These are phyloP conservation scores for Meriones unguiculatus DNA, from an alignment of 2,113 vertebrate genomes.

Conservation along the genomic window DNA sequence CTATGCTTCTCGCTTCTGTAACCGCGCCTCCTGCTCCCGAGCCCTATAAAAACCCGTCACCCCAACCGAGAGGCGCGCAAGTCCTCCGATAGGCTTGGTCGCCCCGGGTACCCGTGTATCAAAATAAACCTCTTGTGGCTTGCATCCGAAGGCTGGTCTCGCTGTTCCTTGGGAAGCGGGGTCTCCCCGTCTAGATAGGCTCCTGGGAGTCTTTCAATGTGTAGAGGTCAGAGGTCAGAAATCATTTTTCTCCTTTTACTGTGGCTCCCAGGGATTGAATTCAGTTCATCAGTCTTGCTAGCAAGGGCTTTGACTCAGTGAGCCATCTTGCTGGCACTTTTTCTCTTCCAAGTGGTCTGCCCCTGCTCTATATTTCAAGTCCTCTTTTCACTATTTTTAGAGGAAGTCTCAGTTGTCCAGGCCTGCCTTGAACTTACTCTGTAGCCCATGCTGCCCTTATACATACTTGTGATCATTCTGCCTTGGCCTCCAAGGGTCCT, in stretches of 20 bases:
- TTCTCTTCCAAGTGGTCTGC: not conserved
- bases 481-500: not conserved
- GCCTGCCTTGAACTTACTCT: not conserved
- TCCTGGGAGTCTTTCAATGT: too few species aligned
- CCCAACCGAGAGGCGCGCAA: too few species aligned
- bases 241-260: not conserved
- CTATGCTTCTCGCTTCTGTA: too few species aligned
- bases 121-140: too few species aligned
- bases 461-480: not conserved
- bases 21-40: too few species aligned
- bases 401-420: not conserved
- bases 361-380: not conserved
- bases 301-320: not conserved
- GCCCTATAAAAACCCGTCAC: too few species aligned
- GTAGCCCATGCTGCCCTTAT: not conserved
- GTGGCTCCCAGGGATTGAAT: not conserved
- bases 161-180: too few species aligned
- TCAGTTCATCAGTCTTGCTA: not conserved
- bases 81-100: too few species aligned
- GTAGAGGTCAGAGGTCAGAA: not conserved
- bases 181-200: too few species aligned
- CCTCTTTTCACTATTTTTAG: not conserved
- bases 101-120: too few species aligned
- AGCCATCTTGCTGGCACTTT: not conserved
- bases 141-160: too few species aligned